phyloP scores from a whole-genome alignment of 2,888 invertebrate species.

The Lasioglossum oenotherae region DNA sequence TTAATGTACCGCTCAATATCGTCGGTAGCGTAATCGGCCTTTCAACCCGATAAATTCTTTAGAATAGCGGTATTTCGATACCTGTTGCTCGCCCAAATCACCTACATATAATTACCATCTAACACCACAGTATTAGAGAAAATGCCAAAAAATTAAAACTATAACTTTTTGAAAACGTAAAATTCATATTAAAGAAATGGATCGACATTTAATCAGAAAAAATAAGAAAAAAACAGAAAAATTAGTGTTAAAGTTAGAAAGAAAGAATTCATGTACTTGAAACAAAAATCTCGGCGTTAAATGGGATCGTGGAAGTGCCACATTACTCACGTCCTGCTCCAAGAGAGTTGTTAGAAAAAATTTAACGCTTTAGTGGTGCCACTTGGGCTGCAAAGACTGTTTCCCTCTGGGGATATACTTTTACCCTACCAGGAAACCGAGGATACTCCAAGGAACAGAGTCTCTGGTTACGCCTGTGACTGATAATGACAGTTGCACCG shows the following conservation, averaged over 20 bases:
- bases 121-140: too few species aligned
- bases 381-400: background rate
- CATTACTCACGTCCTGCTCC: background rate
- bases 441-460: background rate
- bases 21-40: too few species aligned
- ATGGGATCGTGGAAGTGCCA: background rate
- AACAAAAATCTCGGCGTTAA: background rate
- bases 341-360: conserved; percentile 2
- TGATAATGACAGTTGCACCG: background rate
- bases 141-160: too few species aligned
- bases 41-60: too few species aligned
- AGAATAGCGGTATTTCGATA: too few species aligned
- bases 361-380: conserved; percentile 2
- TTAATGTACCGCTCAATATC: too few species aligned
- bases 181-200: too few species aligned
- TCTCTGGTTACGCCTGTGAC: background rate
- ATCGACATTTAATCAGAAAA: too few species aligned
- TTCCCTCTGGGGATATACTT: background rate
- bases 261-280: background rate
- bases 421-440: background rate
- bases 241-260: background rate
- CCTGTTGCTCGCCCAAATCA: too few species aligned
- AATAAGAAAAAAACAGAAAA: background rate
- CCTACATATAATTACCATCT: too few species aligned
- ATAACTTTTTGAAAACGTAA: too few species aligned